Percentiles rank a stretch among this genome's conserved stretches.
Conservation (phyloP, 2,888 invertebrate species). For the Eugnorisma glareosa region DNA sequence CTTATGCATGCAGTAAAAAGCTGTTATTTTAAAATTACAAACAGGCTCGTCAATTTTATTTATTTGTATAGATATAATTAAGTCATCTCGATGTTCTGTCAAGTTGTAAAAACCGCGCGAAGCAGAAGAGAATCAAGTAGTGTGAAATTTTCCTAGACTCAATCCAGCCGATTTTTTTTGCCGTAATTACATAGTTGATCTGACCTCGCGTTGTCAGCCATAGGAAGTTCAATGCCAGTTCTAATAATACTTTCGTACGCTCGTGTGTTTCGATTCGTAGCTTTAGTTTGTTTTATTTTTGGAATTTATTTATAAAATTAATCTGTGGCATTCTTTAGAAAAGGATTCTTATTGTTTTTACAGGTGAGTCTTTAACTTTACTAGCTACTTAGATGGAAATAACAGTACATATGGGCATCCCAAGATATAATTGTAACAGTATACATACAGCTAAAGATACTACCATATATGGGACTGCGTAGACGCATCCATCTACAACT, state of each 20-base stretch:
- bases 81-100: background rate
- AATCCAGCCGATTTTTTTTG: background rate
- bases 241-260: background rate
- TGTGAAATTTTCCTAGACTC: too few species aligned
- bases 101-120: background rate
- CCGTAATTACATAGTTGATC: background rate
- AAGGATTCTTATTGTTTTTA: background rate
- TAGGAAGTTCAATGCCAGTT: background rate
- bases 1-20: too few species aligned
- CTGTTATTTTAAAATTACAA: too few species aligned
- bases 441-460: too few species aligned
- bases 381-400: background rate
- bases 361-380: slow-evolving; percentile 2
- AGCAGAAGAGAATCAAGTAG: too few species aligned
- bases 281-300: background rate
- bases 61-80: too few species aligned
- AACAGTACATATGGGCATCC: background rate
- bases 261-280: background rate
- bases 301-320: background rate
- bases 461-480: too few species aligned
- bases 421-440: background rate
- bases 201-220: slow-evolving; percentile 16
- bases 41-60: too few species aligned
- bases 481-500: too few species aligned
- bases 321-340: background rate